Base-by-base conservation (phyloP, 2,888 invertebrate species). In the Mesorhabditis spiculigera region DNA sequence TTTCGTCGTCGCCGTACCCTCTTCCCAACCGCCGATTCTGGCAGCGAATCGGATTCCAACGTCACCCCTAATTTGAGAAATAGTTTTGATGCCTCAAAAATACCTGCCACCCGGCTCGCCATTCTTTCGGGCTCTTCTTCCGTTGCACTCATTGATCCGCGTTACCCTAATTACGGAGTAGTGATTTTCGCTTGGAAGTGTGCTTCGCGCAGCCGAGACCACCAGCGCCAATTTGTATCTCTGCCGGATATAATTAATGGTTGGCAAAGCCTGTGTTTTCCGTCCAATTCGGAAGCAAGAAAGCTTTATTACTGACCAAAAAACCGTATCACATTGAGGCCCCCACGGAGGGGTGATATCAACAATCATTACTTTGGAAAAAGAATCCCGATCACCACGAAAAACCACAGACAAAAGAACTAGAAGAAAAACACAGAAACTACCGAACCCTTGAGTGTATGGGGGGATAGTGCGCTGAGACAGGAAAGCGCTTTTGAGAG, bases 11-110 rank as follows among this genome's bases (percentile, higher is more conserved):
- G 66, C 43, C 75, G 70, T 65, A 73, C 75, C 63, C 72, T 75
- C 50, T 73, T 72, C 8, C 64, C 61, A 10, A 62, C 69, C 10
- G 68, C 71, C 10, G 73, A 62, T 45, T 80, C 80, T 4, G 80
- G 75, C 6, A 74, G 69, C 8, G 77, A 76, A 65, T 80, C 80
- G 4, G 80, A 80, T 68, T 80, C 80, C 16, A 80, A 64, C 0
- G 79, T 77, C 5, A 77, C 77, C 10, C 68, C 69, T 10, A 75
- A n/a, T 50, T 13, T n/a, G 58, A 13, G 58, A 6, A 50, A 13
- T 50, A 50, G 58, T 50, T 50, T 50, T 50, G 58, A 10, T 50
- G 8, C 10, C 58, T 13, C 58, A 50, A 50, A 13, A 10, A 13
- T n/a, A 50, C 58, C 58, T 50, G 58, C 58, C 8, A 50, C 58